Evolutionary conservation across 2,888 invertebrate species (phyloP).

Genomic region (Tyria jacobaeae): DNA sequence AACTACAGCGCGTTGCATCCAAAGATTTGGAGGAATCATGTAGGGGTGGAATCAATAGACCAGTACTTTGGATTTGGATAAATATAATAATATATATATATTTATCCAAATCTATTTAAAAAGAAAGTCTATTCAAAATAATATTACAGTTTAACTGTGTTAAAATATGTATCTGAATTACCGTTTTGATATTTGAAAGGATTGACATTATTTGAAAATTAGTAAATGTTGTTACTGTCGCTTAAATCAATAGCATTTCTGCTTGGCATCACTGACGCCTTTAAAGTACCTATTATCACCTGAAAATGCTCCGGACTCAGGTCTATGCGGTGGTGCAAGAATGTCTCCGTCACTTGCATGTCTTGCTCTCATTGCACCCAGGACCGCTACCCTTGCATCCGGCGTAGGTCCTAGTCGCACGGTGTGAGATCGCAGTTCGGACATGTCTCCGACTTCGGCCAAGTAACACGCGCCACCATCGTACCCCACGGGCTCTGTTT

Average conservation of each 20-base stretch:
- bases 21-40: not conserved
- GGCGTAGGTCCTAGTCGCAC: constrained; percentile 16
- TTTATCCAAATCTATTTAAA: too few species aligned
- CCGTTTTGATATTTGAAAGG: too few species aligned
- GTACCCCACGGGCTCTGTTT: constrained; percentile 73
- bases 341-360: constrained; percentile 80
- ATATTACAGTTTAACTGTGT: too few species aligned
- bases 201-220: too few species aligned
- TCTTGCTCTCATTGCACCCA: constrained; percentile 56
- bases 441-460: constrained; percentile 51
- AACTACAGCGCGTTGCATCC: not conserved
- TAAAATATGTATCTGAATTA: too few species aligned
- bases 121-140: too few species aligned
- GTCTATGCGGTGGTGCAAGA: constrained; percentile 70
- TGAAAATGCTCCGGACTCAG: constrained; percentile 80
- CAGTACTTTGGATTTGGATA: too few species aligned
- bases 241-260: not conserved
- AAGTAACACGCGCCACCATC: constrained; percentile 70
- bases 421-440: constrained; percentile 30
- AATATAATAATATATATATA: too few species aligned
- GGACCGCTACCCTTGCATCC: constrained; percentile 17
- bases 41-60: too few species aligned
- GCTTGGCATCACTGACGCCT: not conserved
- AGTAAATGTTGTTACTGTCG: not conserved
- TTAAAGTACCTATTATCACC: constrained; percentile 54